phyloP scores from a whole-genome alignment of 2,888 invertebrate genomes.

The Quadriops clusia region DNA sequence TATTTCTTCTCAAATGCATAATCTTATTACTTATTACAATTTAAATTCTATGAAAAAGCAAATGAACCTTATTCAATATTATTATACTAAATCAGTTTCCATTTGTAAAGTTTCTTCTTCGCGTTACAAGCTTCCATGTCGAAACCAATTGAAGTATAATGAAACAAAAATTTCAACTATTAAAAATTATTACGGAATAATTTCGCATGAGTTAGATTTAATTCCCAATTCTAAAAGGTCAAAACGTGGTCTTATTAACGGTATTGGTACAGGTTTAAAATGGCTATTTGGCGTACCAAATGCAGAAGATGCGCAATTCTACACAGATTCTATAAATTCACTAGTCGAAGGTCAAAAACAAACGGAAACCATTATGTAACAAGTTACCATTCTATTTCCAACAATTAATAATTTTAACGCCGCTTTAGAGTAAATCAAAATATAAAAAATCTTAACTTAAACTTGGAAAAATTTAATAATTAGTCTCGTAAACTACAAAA shows the following conservation, averaged over 20 bases:
- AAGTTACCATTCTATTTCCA: conserved; percentile 5
- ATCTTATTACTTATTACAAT: conserved; percentile 4
- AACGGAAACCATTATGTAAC: conserved; percentile 5
- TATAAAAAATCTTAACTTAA: conserved; percentile 1
- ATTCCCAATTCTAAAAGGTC: no score
- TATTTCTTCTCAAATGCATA: conserved; percentile 1
- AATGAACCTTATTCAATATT: not conserved
- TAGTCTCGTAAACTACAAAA: not conserved
- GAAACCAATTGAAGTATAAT: no score
- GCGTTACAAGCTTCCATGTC: no score
- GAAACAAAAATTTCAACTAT: no score
- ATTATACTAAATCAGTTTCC: conserved; percentile 3
- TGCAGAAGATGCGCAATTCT: conserved; percentile 5
- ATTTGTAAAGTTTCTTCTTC: no score
- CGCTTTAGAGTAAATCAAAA: conserved; percentile 5
- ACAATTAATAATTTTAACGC: conserved; percentile 7
- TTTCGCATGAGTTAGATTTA: no score
- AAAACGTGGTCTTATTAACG: no score
- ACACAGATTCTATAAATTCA: conserved; percentile 6
- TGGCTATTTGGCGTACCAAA: no score
- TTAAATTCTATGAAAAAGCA: conserved; percentile 1
- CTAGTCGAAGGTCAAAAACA: conserved; percentile 3
- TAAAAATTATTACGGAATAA: no score
- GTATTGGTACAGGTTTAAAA: no score
- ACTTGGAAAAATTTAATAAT: conserved; percentile 5